Evolutionary conservation across 2,888 invertebrate genomes (phyloP).

Genomic region (Euspilapteryx auroguttella): DNA sequence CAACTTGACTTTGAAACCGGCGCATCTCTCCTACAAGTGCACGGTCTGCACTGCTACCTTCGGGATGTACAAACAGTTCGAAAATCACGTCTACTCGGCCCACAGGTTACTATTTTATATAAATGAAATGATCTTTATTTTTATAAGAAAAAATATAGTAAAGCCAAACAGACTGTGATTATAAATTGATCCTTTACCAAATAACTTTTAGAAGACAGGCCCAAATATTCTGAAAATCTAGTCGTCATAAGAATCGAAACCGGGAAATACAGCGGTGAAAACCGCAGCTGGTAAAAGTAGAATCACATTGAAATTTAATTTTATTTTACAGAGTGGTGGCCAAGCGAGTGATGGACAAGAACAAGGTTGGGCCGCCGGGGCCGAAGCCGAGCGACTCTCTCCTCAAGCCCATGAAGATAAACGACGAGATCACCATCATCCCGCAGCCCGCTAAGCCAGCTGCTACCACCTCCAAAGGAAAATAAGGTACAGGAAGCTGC

Average conservation of each 20-base stretch:
- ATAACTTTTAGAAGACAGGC: too few relatives aligned
- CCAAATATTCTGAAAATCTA: too few relatives aligned
- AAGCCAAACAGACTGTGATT: too few relatives aligned
- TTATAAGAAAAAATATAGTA: too few relatives aligned
- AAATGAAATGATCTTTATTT: too few relatives aligned
- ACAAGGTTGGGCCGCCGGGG: slow-evolving; percentile 36
- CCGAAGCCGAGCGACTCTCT: slow-evolving; percentile 56
- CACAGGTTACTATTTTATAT: too few relatives aligned
- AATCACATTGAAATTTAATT: too few relatives aligned
- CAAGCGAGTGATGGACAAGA: slow-evolving; percentile 82
- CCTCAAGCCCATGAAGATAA: slow-evolving; percentile 83
- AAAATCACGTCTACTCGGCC: slow-evolving; percentile 91
- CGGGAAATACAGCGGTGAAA: too few relatives aligned
- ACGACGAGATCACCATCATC: slow-evolving; percentile 90
- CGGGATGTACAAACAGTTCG: slow-evolving; percentile 93
- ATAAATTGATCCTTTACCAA: too few relatives aligned
- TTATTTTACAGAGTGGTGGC: slow-evolving; percentile 91
- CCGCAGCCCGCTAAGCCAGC: slow-evolving; percentile 75
- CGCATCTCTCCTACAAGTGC: slow-evolving; percentile 92
- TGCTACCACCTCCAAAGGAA: slow-evolving; percentile 11
- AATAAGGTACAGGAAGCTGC: slow-evolving; percentile 1
- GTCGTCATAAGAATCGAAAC: too few relatives aligned
- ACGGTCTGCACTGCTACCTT: slow-evolving; percentile 94
- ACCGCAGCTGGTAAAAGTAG: too few relatives aligned
- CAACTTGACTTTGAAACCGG: slow-evolving; percentile 88